Percentiles rank a stretch among this genome's conserved stretches.
phyloP scores from a whole-genome alignment of 1,140 invertebrate species.

The Trialeurodes vaporariorum region DNA sequence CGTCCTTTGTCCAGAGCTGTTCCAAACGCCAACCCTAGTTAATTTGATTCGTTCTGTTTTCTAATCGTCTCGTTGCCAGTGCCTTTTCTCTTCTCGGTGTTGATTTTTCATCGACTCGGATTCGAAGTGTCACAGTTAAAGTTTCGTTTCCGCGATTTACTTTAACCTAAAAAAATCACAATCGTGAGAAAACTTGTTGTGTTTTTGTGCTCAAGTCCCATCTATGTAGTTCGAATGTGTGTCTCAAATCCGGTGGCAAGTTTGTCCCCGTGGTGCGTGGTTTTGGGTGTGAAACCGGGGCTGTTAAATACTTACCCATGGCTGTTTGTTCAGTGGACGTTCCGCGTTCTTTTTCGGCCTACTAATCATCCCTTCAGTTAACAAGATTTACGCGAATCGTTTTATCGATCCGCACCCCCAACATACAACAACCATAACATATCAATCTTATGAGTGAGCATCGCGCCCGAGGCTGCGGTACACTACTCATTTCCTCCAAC shows the following conservation, averaged over 20 bases:
- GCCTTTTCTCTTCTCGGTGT: not conserved
- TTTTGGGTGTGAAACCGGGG: constrained; percentile 11
- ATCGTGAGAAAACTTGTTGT: not conserved
- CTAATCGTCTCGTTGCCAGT: not conserved
- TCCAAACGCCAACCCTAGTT: not conserved
- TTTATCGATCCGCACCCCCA: not conserved
- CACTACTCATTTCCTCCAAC: constrained; percentile 1
- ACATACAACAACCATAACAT: not conserved
- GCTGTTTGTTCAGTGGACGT: constrained; percentile 12
- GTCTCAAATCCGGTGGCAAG: constrained; percentile 6
- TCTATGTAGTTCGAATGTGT: constrained; percentile 12
- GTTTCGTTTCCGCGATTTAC: not conserved
- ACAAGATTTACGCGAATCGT: not conserved
- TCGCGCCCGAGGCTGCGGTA: not conserved
- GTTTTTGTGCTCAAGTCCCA: not conserved
- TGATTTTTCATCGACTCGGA: not conserved
- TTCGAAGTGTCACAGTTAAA: not conserved
- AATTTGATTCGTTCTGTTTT: not conserved
- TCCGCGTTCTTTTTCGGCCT: constrained; percentile 4
- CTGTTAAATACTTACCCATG: constrained; percentile 6
- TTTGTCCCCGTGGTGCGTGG: not conserved
- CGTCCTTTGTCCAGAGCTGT: not conserved
- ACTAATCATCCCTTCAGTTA: constrained; percentile 10
- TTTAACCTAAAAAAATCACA: not conserved
- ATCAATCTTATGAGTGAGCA: constrained; percentile 5